A percentile compares a stretch with the other conserved stretches of the same genome.
These are phyloP conservation scores for Apantesis nais DNA, from an alignment of 2,888 invertebrate genomes.

Conservation along the genomic window DNA sequence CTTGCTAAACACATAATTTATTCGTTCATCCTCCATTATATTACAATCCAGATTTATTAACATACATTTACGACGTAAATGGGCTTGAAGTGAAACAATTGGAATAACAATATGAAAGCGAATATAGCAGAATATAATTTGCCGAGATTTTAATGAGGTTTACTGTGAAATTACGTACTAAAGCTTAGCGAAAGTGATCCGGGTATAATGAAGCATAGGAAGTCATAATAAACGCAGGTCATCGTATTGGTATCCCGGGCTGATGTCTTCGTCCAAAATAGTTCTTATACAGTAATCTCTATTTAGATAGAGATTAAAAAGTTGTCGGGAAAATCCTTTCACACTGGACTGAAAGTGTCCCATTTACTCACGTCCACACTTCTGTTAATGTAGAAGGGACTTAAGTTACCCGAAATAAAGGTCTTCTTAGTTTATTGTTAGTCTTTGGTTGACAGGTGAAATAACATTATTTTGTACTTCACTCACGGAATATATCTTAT, in stretches of 20 bases:
- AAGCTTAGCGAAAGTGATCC: background rate
- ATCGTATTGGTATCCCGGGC: too few relatives aligned
- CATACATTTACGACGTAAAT: constrained; percentile 28
- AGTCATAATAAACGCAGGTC: too few relatives aligned
- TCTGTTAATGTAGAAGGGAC: background rate
- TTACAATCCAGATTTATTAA: constrained; percentile 24
- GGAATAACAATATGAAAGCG: constrained; percentile 14
- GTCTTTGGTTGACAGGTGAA: too few relatives aligned
- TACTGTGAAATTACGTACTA: background rate
- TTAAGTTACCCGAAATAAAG: too few relatives aligned
- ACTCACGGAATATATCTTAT: too few relatives aligned
- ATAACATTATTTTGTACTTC: too few relatives aligned
- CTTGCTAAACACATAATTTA: constrained; percentile 1
- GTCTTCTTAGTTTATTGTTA: too few relatives aligned
- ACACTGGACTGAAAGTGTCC: background rate
- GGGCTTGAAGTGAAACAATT: constrained; percentile 16
- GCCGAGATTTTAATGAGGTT: background rate
- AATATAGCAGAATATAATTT: background rate
- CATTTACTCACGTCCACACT: background rate
- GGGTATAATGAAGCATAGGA: background rate
- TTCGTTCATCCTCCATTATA: constrained; percentile 17
- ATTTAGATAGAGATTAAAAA: too few relatives aligned
- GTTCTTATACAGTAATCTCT: too few relatives aligned
- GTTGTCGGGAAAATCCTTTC: too few relatives aligned
- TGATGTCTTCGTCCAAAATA: too few relatives aligned